Conservation (phyloP, 2,113 vertebrate genomes). For the Microcebus jonahi region DNA sequence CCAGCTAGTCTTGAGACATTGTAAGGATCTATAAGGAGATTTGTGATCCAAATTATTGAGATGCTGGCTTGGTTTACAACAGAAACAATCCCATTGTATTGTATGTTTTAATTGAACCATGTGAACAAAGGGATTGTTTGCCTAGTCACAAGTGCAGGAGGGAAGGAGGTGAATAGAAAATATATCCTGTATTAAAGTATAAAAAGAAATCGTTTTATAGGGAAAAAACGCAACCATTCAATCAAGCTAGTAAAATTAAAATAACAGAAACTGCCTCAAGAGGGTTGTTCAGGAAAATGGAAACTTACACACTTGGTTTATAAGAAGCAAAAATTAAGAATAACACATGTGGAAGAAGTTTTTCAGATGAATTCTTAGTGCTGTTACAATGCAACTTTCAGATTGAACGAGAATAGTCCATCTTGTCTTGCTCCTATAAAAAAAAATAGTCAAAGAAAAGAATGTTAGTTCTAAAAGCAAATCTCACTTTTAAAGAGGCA, state of each 20-base stretch:
- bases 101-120: constrained; percentile 5
- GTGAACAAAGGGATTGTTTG: not conserved
- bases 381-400: constrained; percentile 68
- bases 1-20: not conserved
- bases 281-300: constrained; percentile 68
- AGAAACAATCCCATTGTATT: not conserved
- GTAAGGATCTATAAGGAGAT: not conserved
- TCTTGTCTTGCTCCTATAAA: constrained; percentile 80
- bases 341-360: constrained; percentile 76
- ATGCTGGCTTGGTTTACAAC: not conserved
- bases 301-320: constrained; percentile 82
- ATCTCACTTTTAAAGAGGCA: constrained; percentile 18
- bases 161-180: constrained; percentile 13
- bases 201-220: constrained; percentile 70
- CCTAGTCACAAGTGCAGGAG: constrained; percentile 14
- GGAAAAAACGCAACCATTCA: constrained; percentile 65
- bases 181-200: constrained; percentile 53
- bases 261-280: constrained; percentile 68
- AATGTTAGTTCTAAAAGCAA: constrained; percentile 44
- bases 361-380: constrained; percentile 73
- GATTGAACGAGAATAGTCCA: constrained; percentile 61
- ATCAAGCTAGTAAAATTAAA: constrained; percentile 71
- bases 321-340: constrained; percentile 79
- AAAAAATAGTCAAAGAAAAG: constrained; percentile 54
- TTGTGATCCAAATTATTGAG: not conserved